A percentile compares a stretch with the other conserved stretches of the same genome.
Conservation (phyloP, 1,140 invertebrate genomes). For the Pseudobourletiella spinata region DNA sequence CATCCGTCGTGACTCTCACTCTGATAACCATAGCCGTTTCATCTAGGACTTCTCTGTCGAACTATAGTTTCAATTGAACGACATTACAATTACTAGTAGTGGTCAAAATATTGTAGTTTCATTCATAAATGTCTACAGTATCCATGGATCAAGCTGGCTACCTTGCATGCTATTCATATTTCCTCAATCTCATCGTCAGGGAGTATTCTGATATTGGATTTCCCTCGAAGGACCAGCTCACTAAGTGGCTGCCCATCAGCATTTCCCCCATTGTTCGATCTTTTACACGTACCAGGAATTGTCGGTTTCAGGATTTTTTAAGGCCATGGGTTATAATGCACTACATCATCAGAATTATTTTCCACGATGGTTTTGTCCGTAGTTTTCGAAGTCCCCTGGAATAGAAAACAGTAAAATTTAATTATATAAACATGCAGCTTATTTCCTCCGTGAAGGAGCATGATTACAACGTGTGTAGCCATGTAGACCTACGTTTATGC, state of each 20-base stretch:
- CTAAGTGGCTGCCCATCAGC: constrained; percentile 71
- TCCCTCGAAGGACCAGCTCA: constrained; percentile 75
- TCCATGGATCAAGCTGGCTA: too few relatives aligned
- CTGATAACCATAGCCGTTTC: constrained; percentile 78
- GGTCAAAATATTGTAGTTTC: too few relatives aligned
- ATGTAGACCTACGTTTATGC: constrained; percentile 59
- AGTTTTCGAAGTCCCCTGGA: too few relatives aligned
- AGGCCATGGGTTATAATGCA: constrained; percentile 86
- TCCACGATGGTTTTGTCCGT: too few relatives aligned
- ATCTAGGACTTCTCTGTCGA: constrained; percentile 88
- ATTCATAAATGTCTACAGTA: too few relatives aligned
- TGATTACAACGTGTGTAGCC: not conserved
- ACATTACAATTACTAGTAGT: too few relatives aligned
- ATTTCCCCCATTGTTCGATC: constrained; percentile 95
- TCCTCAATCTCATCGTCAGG: constrained; percentile 93
- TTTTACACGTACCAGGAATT: constrained; percentile 70
- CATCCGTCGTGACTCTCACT: constrained; percentile 94
- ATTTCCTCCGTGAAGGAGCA: too few relatives aligned
- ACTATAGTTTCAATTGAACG: too few relatives aligned
- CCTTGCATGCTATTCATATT: constrained; percentile 81
- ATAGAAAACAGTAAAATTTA: not conserved
- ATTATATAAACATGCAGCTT: too few relatives aligned
- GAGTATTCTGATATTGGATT: constrained; percentile 72
- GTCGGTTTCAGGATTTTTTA: constrained; percentile 62
- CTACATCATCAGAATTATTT: constrained; percentile 38